phyloP scores from a whole-genome alignment of 2,113 vertebrate genomes.

The Xiphophorus hellerii region DNA sequence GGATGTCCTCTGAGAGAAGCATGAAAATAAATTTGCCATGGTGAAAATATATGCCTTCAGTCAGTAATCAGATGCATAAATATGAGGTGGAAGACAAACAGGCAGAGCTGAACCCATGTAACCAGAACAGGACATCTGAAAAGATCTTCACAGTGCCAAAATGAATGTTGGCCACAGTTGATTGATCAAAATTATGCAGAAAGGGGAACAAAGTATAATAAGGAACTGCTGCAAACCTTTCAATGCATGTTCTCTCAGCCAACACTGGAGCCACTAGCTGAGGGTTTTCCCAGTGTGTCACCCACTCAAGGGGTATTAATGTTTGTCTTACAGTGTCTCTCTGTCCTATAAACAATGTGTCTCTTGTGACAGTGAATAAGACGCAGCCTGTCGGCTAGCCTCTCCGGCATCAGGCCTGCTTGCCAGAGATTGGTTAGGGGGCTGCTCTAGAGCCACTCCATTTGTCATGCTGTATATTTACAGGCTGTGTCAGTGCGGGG shows the following conservation, averaged over 20 bases:
- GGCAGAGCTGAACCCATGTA: constrained; percentile 27
- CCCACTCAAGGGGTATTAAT: constrained; percentile 69
- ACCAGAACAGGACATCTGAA: constrained; percentile 40
- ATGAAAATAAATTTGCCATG: constrained; percentile 51
- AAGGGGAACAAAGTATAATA: constrained; percentile 2
- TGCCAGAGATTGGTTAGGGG: constrained; percentile 60
- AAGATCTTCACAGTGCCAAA: constrained; percentile 24
- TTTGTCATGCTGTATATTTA: constrained; percentile 78
- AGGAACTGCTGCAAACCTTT: constrained; percentile 35
- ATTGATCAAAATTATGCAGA: constrained; percentile 37
- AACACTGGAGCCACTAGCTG: constrained; percentile 55
- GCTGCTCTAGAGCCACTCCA: constrained; percentile 69
- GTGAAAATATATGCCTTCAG: constrained; percentile 50
- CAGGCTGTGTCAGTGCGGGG: constrained; percentile 71
- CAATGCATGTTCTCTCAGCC: constrained; percentile 33
- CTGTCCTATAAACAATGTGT: constrained; percentile 74
- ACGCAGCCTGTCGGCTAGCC: constrained; percentile 64
- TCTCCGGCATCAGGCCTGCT: constrained; percentile 67
- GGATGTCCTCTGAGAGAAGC: constrained; percentile 29
- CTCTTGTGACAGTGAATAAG: constrained; percentile 75
- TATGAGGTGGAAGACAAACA: constrained; percentile 42
- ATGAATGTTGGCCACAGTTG: constrained; percentile 34
- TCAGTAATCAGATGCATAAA: constrained; percentile 32
- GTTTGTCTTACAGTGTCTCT: constrained; percentile 73
- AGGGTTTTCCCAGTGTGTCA: constrained; percentile 70